Base-by-base conservation (phyloP, 2,888 invertebrate genomes). In the Zaprionus bogoriensis region DNA sequence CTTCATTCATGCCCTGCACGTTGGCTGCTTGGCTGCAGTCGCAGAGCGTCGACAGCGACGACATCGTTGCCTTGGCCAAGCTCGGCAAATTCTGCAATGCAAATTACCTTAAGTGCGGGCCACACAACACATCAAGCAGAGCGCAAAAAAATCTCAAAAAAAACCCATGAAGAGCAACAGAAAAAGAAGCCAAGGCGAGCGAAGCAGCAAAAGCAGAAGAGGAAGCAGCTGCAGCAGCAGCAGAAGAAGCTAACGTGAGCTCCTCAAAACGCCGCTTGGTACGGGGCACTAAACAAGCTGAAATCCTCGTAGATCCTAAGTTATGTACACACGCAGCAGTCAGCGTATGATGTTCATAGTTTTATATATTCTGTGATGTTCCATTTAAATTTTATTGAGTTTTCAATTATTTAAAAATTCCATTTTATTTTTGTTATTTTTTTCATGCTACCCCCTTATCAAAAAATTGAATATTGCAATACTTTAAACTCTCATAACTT, bases 1-100 rank as follows among this genome's bases (percentile, higher is more conserved):
- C 88, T 87, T 87, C 82, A 81, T 81, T 83, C 85, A 87, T 87
- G 88, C 88, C 87, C 66, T 62, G 84, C 81, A 87, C 85, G 85
- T 87, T 87, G 87, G 64, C 39, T 53, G 77, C 77, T 87, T 87
- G 87, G 64, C 39, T 53, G 77, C 77, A 63, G 47, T 61, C 41
- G 50, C 64, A 52, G 32, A 25, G 30, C 50, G 41, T 32, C 53
- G 41, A 17, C 46, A 23, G 10, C 30, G 41, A 32, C 47, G 19
- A 72, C 61, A 36, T 25, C 59, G 58, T 81, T 71, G 68, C 82
- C 74, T 74, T 71, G 82, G 87, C 84, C 87, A 66, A 81, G 87
- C 87, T 72, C 81, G 62, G 87, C 77, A 80, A 84, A 84, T 83
- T 83, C 85, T 87, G 85, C 88, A 87, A 87, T 83, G 82, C 82